Percentiles rank a stretch among this genome's conserved stretches.
phyloP scores from a whole-genome alignment of 2,888 invertebrate species.

The Lacanobia wlatinum region DNA sequence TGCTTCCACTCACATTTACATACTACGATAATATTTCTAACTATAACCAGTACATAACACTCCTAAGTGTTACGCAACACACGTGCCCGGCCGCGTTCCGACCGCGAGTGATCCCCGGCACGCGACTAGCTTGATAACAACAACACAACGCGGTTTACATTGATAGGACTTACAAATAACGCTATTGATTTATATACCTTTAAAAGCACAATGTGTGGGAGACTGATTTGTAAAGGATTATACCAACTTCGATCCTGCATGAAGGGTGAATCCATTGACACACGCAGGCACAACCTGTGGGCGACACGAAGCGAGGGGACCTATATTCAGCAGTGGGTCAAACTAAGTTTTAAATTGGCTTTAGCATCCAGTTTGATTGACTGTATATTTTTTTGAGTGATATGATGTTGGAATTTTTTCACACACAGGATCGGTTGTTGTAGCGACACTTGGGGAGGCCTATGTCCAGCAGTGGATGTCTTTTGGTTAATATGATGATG shows the following conservation, averaged over 20 bases:
- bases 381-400: not conserved
- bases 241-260: not conserved
- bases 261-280: not conserved
- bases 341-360: slow-evolving; percentile 15
- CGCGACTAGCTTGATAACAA: slow-evolving; percentile 42
- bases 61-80: slow-evolving; percentile 28
- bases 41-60: slow-evolving; percentile 27
- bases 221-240: not conserved
- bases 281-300: not conserved
- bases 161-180: slow-evolving; percentile 11
- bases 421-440: no score
- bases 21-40: slow-evolving; percentile 37
- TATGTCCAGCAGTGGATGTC: no score
- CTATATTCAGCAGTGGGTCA: not conserved
- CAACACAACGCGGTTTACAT: slow-evolving; percentile 17
- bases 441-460: no score
- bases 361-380: not conserved
- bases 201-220: not conserved
- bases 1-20: slow-evolving; percentile 36
- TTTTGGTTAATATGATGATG: no score
- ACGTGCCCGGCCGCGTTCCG: slow-evolving; percentile 22
- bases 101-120: slow-evolving; percentile 17
- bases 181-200: slow-evolving; percentile 1
- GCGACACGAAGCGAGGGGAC: not conserved
- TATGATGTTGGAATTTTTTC: not conserved